These are phyloP conservation scores for Panulirus ornatus DNA, from an alignment of 1,140 invertebrate species.

Conservation along the genomic window DNA sequence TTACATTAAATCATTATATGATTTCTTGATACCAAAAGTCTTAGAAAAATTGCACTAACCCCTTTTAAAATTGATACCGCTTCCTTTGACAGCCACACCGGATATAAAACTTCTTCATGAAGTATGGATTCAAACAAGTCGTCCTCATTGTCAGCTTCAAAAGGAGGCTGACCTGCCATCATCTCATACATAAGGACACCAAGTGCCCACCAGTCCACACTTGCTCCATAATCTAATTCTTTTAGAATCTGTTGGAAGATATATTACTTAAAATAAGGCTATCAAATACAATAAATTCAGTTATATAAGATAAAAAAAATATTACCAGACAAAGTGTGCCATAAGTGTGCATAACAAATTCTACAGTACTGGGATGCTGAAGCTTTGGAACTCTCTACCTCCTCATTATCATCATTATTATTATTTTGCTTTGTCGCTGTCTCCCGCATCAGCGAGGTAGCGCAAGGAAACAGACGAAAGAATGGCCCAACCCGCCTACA, in stretches of 20 bases:
- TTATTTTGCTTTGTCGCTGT: too few relatives aligned
- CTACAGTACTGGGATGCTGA: too few relatives aligned
- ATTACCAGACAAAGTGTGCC: too few relatives aligned
- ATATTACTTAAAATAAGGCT: neutral
- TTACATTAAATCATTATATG: too few relatives aligned
- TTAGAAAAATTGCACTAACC: constrained; percentile 78
- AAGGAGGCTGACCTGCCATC: constrained; percentile 99
- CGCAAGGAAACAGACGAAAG: too few relatives aligned
- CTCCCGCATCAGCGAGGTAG: too few relatives aligned
- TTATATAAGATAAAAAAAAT: too few relatives aligned
- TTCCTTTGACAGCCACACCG: constrained; percentile 97
- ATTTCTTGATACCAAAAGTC: too few relatives aligned
- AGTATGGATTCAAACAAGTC: constrained; percentile 99
- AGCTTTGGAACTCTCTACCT: too few relatives aligned
- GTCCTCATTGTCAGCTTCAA: constrained; percentile 99
- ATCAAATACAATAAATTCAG: neutral
- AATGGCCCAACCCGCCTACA: too few relatives aligned
- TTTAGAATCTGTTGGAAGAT: constrained; percentile 85
- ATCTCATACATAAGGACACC: constrained; percentile 99
- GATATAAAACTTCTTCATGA: constrained; percentile 98
- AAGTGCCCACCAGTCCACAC: constrained; percentile 99
- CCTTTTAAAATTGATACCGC: constrained; percentile 98
- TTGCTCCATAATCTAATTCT: constrained; percentile 97
- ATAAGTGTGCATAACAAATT: too few relatives aligned
- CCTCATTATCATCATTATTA: too few relatives aligned